Conservation (phyloP, 2,113 vertebrate species). For the Platycercus adscitus region DNA sequence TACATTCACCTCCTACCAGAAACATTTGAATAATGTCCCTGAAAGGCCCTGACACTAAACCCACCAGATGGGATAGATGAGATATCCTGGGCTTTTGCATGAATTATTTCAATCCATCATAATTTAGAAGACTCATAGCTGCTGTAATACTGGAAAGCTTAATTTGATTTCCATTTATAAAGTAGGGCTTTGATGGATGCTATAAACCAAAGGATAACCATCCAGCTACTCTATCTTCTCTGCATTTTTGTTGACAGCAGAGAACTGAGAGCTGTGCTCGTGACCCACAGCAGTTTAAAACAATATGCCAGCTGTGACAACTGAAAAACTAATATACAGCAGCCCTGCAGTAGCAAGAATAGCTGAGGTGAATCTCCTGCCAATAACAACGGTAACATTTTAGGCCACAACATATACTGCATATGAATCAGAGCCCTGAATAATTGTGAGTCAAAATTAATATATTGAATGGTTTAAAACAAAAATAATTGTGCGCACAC, state of each 20-base stretch:
- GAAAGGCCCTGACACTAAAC: constrained; percentile 39
- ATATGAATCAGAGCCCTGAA: neutral
- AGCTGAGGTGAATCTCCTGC: neutral
- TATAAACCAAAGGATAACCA: constrained; percentile 47
- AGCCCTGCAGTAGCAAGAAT: neutral
- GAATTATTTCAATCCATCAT: constrained; percentile 67
- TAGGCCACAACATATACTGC: neutral
- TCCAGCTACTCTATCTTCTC: constrained; percentile 31
- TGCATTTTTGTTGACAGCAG: constrained; percentile 18
- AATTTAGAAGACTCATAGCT: constrained; percentile 53
- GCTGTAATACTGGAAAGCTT: constrained; percentile 46
- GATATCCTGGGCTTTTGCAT: constrained; percentile 41
- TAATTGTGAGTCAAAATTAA: neutral
- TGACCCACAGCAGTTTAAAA: constrained; percentile 13
- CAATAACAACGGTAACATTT: neutral
- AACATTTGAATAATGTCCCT: constrained; percentile 39
- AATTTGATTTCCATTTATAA: constrained; percentile 57
- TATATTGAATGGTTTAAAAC: neutral
- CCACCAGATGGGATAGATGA: constrained; percentile 50
- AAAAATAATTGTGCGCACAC: neutral
- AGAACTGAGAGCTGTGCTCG: constrained; percentile 22
- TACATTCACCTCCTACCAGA: constrained; percentile 26
- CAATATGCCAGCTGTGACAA: constrained; percentile 17
- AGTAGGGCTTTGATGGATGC: constrained; percentile 51
- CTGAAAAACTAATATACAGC: neutral